These are phyloP conservation scores for Adoxophyes honmai DNA, from an alignment of 1,140 invertebrate species.

Conservation along the genomic window DNA sequence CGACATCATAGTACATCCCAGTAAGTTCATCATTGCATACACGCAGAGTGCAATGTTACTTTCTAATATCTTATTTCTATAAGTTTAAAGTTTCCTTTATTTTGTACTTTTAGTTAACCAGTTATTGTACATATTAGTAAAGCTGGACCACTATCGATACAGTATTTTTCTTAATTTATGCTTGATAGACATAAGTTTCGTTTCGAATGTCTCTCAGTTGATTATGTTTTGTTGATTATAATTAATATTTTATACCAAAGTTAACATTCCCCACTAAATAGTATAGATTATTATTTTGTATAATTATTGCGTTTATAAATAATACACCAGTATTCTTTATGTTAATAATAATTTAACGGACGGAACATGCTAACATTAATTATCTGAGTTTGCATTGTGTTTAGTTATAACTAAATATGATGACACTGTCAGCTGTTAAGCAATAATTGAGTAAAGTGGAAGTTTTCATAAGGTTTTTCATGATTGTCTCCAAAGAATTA, in stretches of 20 bases:
- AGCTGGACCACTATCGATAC: constrained; percentile 58
- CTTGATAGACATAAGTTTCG: constrained; percentile 57
- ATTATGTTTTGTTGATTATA: constrained; percentile 73
- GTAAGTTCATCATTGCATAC: constrained; percentile 32
- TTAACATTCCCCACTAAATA: constrained; percentile 76
- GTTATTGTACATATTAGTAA: constrained; percentile 66
- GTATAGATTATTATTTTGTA: constrained; percentile 52
- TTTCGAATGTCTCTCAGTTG: constrained; percentile 67
- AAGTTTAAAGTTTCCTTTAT: constrained; percentile 20
- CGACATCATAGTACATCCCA: constrained; percentile 36
- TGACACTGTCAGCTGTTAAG: not conserved
- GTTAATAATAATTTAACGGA: constrained; percentile 37
- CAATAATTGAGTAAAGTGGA: no score
- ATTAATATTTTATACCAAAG: constrained; percentile 77
- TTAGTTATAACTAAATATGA: constrained; percentile 11
- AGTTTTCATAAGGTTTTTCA: no score
- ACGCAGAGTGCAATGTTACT: constrained; percentile 42
- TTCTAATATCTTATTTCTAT: constrained; percentile 21
- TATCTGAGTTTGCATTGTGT: constrained; percentile 67
- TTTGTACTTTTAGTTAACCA: constrained; percentile 45
- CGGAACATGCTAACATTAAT: constrained; percentile 45
- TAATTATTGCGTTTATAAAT: constrained; percentile 46
- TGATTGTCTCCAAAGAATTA: no score
- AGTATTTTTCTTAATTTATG: constrained; percentile 75
- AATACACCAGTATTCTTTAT: constrained; percentile 60